phyloP scores from a whole-genome alignment of 2,113 vertebrate genomes.

The Ellobius talpinus region DNA sequence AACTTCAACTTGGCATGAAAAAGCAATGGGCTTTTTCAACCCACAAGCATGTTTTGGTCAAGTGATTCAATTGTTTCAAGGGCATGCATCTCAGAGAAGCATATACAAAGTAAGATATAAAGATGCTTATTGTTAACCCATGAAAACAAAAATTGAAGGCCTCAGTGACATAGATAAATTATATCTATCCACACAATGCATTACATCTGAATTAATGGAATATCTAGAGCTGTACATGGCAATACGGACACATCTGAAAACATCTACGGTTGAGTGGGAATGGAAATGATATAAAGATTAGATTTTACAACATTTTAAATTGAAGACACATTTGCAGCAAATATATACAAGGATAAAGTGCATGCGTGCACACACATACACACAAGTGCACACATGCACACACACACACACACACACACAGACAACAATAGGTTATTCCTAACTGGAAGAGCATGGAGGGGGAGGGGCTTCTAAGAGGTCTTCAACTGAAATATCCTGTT shows the following conservation, averaged over 20 bases:
- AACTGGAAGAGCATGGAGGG: not conserved
- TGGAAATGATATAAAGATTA: not conserved
- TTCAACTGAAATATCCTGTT: not conserved
- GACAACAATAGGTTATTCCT: not conserved
- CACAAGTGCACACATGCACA: not conserved
- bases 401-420: not conserved
- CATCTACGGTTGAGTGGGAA: not conserved
- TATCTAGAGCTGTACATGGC: not conserved
- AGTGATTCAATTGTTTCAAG: not conserved
- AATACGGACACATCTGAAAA: not conserved
- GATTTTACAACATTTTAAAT: not conserved
- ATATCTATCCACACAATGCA: not conserved
- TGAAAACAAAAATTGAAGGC: not conserved
- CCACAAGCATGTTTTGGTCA: not conserved
- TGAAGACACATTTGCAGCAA: constrained; percentile 40
- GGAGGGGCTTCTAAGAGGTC: not conserved
- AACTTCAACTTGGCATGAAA: not conserved
- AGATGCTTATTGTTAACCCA: not conserved
- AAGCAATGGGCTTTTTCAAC: not conserved
- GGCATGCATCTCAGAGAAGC: not conserved
- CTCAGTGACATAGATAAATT: not conserved
- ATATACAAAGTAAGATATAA: not conserved
- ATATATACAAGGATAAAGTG: not conserved
- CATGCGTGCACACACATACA: not conserved
- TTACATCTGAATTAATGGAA: not conserved